phyloP scores from a whole-genome alignment of 2,113 vertebrate species.

The Monarcha castaneiventris region DNA sequence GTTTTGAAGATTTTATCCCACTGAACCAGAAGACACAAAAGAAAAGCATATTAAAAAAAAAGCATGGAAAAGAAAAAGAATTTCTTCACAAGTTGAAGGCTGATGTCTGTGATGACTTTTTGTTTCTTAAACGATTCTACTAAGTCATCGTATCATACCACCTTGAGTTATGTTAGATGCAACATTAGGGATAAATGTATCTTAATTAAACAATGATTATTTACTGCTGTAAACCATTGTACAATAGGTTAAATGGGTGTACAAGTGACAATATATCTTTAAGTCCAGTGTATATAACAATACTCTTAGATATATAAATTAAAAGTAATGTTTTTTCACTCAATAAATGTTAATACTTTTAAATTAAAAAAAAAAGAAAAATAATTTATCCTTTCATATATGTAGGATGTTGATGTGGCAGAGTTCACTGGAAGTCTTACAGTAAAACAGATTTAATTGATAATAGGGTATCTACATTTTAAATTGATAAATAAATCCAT shows the following conservation, averaged over 20 bases:
- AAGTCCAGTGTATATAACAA: not conserved
- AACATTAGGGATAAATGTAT: not conserved
- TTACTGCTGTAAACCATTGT: not conserved
- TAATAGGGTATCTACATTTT: not conserved
- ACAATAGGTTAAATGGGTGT: not conserved
- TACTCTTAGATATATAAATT: not conserved
- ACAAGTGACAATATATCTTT: not conserved
- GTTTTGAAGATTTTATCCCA: slow-evolving; percentile 59
- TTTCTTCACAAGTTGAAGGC: not conserved
- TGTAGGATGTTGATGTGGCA: not conserved
- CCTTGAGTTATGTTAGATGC: not conserved
- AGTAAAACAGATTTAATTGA: not conserved
- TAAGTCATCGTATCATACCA: not conserved
- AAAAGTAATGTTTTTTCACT: not conserved
- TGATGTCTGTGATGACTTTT: not conserved
- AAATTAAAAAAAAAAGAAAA: not conserved
- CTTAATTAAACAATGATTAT: not conserved
- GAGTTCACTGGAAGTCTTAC: not conserved
- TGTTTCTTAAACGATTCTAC: slow-evolving; percentile 6
- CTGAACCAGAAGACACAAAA: not conserved
- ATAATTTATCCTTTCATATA: not conserved
- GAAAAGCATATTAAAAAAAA: not conserved
- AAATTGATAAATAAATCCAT: not conserved
- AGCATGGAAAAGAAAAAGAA: not conserved
- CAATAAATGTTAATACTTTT: not conserved